Base-by-base conservation (phyloP, 2,797 vertebrate genomes). In the Pangasius mekongensis region DNA sequence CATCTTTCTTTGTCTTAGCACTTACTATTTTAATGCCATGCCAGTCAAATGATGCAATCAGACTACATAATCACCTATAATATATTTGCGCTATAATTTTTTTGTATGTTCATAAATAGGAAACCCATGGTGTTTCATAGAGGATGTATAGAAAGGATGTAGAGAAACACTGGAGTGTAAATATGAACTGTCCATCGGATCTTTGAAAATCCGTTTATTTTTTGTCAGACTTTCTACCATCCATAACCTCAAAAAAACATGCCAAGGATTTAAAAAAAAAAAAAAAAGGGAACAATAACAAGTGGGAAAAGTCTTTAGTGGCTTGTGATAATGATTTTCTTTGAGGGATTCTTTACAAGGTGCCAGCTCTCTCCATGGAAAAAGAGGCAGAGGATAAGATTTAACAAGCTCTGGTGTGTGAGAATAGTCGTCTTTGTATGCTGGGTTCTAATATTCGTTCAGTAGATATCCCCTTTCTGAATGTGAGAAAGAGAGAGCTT, bases 81-180 rank as follows among this genome's bases (percentile, higher is more conserved):
- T 94, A 71, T 88, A 69, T 89, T 85, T 47, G 87, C 87, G 67
- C 85, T 87, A 74, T 84, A 78, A 85, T 89, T 60, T 30, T 89
- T 30, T 69, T 88, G 30, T 91, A 87, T 91, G 83, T 92, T 73
- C 91, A 92, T 92, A 71, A 86, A 91, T 91, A 87, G 92, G 90
- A 94, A 82, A 93, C 93, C 92, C 93, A 93, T 96, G 92, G 94
- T 93, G 27, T 77, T 87, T 91, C 47, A n/a, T 6, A 77, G 52
- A 54, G 76, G n/a, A 30, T 33, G 5, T 47, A 43, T 43, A 43
- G 43, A 43, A 43, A 43, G 43, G 43, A 88, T 92, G 90, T 89
- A 93, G 92, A 89, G 80, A 77, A 91, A 96, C 95, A 96, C 96
- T 96, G 95, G 95, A 96, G 94, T 96, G 93, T 93, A 92, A 92